phyloP scores from a whole-genome alignment of 2,888 invertebrate genomes.

The Pocota personata region DNA sequence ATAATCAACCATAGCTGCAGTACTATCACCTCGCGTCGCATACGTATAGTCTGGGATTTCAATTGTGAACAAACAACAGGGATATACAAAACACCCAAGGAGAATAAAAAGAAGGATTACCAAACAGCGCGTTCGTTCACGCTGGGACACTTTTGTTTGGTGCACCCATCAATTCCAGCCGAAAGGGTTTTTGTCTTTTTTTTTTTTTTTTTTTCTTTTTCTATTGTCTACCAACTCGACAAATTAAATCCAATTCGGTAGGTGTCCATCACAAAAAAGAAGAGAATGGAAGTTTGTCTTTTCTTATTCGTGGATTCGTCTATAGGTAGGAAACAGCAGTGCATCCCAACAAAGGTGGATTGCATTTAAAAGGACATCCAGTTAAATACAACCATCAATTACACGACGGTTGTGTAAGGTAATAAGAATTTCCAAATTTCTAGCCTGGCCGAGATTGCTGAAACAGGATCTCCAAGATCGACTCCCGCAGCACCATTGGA shows the following conservation, averaged over 20 bases:
- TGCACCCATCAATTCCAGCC: background rate
- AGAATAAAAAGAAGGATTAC: background rate
- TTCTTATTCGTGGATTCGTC: background rate
- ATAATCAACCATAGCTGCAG: background rate
- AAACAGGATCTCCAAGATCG: too few species aligned
- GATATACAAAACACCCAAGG: background rate
- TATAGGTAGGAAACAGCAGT: background rate
- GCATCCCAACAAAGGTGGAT: background rate
- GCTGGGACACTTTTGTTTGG: conserved; percentile 16
- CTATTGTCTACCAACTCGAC: background rate
- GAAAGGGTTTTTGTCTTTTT: background rate
- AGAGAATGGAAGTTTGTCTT: background rate
- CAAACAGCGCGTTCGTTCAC: background rate
- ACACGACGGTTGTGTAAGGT: background rate
- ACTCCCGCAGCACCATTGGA: too few species aligned
- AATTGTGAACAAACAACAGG: conserved; percentile 27
- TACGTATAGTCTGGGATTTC: background rate
- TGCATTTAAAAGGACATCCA: background rate
- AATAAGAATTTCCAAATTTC: too few species aligned
- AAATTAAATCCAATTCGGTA: background rate
- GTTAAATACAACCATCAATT: background rate
- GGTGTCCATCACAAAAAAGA: background rate
- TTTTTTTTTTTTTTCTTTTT: background rate
- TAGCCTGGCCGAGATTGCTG: too few species aligned
- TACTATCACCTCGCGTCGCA: background rate